These are phyloP conservation scores for Sarcophilus harrisii DNA, from an alignment of 2,797 vertebrate species.

Conservation along the genomic window DNA sequence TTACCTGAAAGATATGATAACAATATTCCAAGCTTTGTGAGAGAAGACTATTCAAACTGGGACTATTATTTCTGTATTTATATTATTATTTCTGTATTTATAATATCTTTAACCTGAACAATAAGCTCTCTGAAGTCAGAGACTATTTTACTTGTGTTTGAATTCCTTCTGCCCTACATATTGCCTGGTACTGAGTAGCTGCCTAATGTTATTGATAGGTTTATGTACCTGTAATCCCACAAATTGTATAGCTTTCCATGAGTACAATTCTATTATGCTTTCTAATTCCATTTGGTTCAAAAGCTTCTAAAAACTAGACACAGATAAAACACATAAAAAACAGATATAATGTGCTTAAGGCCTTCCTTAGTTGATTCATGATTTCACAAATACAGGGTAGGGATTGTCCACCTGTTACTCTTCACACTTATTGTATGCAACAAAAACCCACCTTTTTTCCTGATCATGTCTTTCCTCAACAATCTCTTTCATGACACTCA, in stretches of 20 bases:
- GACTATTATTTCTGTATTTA: no score
- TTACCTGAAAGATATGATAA: neutral
- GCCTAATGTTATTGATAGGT: neutral
- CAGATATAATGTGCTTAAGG: no score
- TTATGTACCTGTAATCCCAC: neutral
- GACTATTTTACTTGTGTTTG: neutral
- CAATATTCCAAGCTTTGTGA: no score
- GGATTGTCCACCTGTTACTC: no score
- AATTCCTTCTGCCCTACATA: slow-evolving; percentile 10
- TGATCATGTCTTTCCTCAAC: neutral
- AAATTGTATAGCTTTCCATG: neutral
- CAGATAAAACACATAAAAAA: no score
- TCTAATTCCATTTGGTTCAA: no score
- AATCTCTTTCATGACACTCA: neutral
- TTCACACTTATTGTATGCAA: neutral
- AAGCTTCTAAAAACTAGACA: no score
- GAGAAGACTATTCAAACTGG: neutral
- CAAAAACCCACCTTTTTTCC: neutral
- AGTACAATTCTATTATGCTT: no score
- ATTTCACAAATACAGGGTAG: no score
- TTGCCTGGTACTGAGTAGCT: neutral
- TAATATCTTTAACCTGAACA: no score
- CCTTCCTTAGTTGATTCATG: no score
- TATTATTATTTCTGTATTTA: no score
- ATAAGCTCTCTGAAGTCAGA: neutral